These are phyloP conservation scores for Gnathonemus echidnorhynchus DNA, from an alignment of 2,113 vertebrate species.

Conservation along the genomic window DNA sequence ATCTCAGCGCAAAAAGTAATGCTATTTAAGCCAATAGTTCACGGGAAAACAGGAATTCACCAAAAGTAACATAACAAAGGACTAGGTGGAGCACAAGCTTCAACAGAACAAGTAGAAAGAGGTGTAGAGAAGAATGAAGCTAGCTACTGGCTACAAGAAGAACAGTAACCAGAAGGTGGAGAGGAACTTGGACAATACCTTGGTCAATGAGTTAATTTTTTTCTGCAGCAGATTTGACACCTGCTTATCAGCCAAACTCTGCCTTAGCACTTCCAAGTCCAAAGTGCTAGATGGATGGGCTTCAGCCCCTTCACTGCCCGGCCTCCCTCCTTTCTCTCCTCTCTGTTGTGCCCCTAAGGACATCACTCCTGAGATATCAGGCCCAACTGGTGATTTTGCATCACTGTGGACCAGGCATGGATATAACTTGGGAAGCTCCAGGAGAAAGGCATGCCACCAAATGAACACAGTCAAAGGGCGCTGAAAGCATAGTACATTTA, in stretches of 20 bases:
- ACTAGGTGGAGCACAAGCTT: background rate
- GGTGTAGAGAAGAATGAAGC: background rate
- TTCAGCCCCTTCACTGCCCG: background rate
- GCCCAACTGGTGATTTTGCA: background rate
- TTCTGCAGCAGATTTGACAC: background rate
- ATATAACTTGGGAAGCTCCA: background rate
- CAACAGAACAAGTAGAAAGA: background rate
- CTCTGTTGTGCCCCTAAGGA: background rate
- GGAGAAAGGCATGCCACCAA: background rate
- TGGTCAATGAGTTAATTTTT: background rate
- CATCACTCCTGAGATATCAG: background rate
- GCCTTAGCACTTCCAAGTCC: background rate
- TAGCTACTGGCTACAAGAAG: background rate
- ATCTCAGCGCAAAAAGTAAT: background rate
- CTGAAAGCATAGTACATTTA: background rate
- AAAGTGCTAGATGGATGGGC: background rate
- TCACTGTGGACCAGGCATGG: background rate
- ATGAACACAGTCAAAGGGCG: background rate
- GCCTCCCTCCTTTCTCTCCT: background rate
- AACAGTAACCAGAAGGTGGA: background rate
- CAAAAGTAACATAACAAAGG: background rate
- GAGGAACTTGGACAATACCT: background rate
- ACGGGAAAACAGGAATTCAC: background rate
- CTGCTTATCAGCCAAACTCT: background rate
- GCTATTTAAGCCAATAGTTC: background rate